Percentiles rank a stretch among this genome's conserved stretches.
Evolutionary conservation across 1,140 invertebrate genomes (phyloP).

Genomic region (Anastrepha ludens): DNA sequence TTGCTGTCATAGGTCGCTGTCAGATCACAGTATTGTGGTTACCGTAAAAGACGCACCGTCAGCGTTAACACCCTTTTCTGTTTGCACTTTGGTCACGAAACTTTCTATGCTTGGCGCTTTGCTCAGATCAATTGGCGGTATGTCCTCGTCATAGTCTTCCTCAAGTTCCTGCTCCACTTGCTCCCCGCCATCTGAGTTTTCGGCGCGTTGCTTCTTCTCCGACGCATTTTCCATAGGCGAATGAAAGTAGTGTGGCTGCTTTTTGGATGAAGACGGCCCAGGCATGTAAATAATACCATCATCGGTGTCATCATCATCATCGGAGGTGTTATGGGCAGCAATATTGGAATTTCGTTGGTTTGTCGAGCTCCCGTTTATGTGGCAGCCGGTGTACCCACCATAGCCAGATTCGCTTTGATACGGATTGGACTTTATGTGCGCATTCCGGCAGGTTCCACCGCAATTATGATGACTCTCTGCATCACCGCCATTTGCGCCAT

Average conservation of each 20-base stretch:
- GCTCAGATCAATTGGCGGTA: constrained; percentile 70
- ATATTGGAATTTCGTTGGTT: constrained; percentile 43
- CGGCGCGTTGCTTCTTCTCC: constrained; percentile 4
- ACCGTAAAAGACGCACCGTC: constrained; percentile 69
- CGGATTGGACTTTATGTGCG: constrained; percentile 71
- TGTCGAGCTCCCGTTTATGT: constrained; percentile 50
- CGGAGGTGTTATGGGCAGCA: constrained; percentile 51
- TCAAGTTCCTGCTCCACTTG: constrained; percentile 56
- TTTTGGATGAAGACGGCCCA: constrained; percentile 60
- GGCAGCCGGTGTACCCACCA: constrained; percentile 63
- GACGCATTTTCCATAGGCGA: constrained; percentile 47
- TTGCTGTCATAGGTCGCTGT: constrained; percentile 2
- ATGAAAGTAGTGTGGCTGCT: constrained; percentile 64
- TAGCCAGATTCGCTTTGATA: constrained; percentile 71
- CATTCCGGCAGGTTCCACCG: constrained; percentile 69
- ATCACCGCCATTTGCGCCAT: constrained; percentile 69
- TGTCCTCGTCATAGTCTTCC: constrained; percentile 70
- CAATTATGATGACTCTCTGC: constrained; percentile 71
- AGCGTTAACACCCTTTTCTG: constrained; percentile 66
- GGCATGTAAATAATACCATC: constrained; percentile 70
- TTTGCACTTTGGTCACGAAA: constrained; percentile 64
- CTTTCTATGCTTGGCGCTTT: constrained; percentile 67
- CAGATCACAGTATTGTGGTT: constrained; percentile 73
- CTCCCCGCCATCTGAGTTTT: constrained; percentile 51
- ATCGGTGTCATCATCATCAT: constrained; percentile 68